A percentile compares a stretch with the other conserved stretches of the same genome.
Conservation (phyloP, 2,113 vertebrate genomes). For the Melierax canorus region DNA sequence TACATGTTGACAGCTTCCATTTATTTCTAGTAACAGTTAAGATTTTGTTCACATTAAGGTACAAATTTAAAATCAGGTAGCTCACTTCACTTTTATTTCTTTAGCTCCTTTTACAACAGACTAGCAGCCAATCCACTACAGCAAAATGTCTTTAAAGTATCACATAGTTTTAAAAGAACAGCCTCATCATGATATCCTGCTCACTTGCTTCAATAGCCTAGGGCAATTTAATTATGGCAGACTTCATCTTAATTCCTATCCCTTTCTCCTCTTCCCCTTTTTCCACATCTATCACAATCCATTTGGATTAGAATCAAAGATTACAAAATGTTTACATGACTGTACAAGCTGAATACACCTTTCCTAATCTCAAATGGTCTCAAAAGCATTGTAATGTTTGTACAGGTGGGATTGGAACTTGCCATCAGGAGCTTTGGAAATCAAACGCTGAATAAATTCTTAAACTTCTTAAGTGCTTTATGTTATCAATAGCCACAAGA, state of each 20-base stretch:
- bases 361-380: constrained; percentile 19
- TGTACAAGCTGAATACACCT: constrained; percentile 33
- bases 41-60: neutral
- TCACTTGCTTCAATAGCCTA: constrained; percentile 7
- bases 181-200: constrained; percentile 17
- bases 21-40: neutral
- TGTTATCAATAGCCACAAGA: constrained; percentile 55
- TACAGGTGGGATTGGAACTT: constrained; percentile 14
- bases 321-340: constrained; percentile 44
- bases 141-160: neutral
- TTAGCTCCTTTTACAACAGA: neutral
- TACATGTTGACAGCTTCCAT: neutral
- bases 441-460: constrained; percentile 13
- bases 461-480: constrained; percentile 53
- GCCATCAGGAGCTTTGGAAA: neutral
- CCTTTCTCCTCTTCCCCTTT: neutral
- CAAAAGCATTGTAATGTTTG: constrained; percentile 36
- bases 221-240: constrained; percentile 36
- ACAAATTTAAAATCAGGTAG: neutral
- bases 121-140: neutral
- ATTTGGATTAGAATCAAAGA: constrained; percentile 35
- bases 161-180: constrained; percentile 13
- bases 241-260: constrained; percentile 5
- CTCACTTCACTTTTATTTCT: constrained; percentile 1
- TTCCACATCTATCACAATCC: neutral